These are phyloP conservation scores for Urocynchramus pylzowi DNA, from an alignment of 2,113 vertebrate species.

Conservation along the genomic window DNA sequence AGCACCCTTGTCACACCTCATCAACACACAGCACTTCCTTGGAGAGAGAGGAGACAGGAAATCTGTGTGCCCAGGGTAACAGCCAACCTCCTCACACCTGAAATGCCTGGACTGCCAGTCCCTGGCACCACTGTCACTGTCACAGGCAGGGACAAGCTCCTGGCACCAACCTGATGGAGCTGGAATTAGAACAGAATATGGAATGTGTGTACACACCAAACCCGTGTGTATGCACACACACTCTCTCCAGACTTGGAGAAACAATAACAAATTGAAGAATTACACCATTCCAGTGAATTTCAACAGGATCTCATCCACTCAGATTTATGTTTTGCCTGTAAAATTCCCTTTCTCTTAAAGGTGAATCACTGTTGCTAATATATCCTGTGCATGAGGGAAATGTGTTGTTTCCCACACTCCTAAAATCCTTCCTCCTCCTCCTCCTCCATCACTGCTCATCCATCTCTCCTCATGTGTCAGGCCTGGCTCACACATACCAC, in stretches of 20 bases:
- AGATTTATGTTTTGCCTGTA: neutral
- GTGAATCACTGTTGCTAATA: neutral
- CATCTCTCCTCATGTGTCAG: neutral
- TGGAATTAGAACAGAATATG: neutral
- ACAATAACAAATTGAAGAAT: neutral
- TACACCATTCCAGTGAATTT: neutral
- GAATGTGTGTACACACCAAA: neutral
- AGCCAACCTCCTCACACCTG: neutral
- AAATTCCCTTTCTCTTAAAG: neutral
- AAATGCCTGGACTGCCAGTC: neutral
- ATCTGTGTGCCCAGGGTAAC: neutral
- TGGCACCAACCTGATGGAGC: neutral
- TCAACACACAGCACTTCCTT: neutral
- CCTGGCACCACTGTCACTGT: neutral
- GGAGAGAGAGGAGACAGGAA: neutral
- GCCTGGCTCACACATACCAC: neutral
- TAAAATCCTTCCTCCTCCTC: neutral
- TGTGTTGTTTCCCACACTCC: neutral
- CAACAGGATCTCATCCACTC: neutral
- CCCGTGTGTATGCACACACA: fast-evolving
- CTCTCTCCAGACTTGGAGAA: neutral
- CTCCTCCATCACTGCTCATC: neutral
- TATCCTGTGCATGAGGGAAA: neutral
- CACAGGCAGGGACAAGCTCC: neutral
- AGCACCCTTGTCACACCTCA: neutral